Percentiles rank a stretch among this genome's conserved stretches.
These are phyloP conservation scores for Drosophila melanica DNA, from an alignment of 1,140 invertebrate species.

Conservation along the genomic window DNA sequence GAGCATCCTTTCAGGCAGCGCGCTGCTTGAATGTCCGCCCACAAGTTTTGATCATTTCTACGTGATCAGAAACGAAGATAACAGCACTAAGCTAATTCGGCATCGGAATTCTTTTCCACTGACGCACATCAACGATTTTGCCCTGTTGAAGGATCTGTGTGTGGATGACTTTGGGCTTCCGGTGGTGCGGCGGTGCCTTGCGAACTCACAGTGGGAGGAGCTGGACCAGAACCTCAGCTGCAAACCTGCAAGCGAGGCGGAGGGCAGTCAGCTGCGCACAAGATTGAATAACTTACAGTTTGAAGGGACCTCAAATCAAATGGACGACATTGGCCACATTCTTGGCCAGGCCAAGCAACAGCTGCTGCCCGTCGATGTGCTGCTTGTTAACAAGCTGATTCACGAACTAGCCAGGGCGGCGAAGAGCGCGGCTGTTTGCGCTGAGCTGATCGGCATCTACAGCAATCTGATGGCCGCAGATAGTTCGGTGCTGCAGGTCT, in stretches of 20 bases:
- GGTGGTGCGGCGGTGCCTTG: slow-evolving; percentile 14
- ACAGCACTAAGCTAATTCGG: neutral
- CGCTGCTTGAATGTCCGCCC: neutral
- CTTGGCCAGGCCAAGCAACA: neutral
- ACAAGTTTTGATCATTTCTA: neutral
- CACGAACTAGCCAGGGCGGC: neutral
- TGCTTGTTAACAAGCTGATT: slow-evolving; percentile 23
- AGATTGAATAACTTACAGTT: neutral
- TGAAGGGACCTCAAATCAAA: too few relatives aligned
- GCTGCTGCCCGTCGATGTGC: slow-evolving; percentile 9
- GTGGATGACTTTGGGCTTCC: slow-evolving; percentile 4
- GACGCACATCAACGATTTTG: neutral
- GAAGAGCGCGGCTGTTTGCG: neutral
- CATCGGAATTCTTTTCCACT: neutral
- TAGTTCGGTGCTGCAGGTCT: slow-evolving; percentile 22
- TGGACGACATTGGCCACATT: neutral
- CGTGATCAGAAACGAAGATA: neutral
- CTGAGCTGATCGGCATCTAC: slow-evolving; percentile 32
- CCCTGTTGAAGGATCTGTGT: slow-evolving; percentile 13
- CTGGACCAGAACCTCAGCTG: slow-evolving; percentile 13
- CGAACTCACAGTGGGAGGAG: neutral
- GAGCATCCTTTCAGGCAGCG: neutral
- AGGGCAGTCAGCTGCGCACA: neutral
- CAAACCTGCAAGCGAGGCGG: neutral
- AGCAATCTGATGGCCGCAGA: slow-evolving; percentile 41